Conservation (phyloP, 2,888 invertebrate genomes). For the Drosophila demipolita region DNA sequence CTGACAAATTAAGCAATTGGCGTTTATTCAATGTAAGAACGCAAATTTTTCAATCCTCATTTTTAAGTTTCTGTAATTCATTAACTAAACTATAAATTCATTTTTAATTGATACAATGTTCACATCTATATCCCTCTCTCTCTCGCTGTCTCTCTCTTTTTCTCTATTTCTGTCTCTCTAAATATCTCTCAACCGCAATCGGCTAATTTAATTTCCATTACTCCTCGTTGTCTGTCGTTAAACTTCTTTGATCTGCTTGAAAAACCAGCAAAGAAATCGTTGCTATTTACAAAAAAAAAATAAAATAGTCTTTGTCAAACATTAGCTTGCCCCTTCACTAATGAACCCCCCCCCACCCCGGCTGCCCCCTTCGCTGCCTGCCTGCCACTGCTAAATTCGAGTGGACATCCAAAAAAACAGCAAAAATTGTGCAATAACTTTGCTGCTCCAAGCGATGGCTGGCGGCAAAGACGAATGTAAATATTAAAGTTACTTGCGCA, state of each 20-base stretch:
- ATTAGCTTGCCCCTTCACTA: slow-evolving; percentile 1
- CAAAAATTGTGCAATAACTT: slow-evolving; percentile 40
- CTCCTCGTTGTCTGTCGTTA: slow-evolving; percentile 1
- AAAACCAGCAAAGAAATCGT: neutral
- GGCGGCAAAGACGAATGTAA: slow-evolving; percentile 29
- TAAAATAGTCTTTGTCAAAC: slow-evolving; percentile 11
- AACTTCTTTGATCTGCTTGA: slow-evolving; percentile 39
- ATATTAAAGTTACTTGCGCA: slow-evolving; percentile 38
- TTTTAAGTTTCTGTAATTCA: neutral
- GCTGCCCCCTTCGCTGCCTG: too few relatives aligned
- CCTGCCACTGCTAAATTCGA: neutral
- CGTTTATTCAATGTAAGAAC: neutral
- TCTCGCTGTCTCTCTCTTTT: neutral
- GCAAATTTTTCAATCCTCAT: neutral
- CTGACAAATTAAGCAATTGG: neutral
- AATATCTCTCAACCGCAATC: neutral
- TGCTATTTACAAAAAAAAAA: slow-evolving; percentile 5
- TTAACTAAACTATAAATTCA: neutral
- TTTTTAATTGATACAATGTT: slow-evolving; percentile 7
- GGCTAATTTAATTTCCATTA: slow-evolving; percentile 5
- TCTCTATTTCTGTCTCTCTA: neutral
- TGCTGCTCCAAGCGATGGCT: slow-evolving; percentile 2
- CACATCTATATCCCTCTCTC: neutral
- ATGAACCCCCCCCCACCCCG: slow-evolving; percentile 5
- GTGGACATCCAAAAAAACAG: slow-evolving; percentile 28